These are phyloP conservation scores for Cryptomyrus ogoouensis DNA, from an alignment of 2,113 vertebrate genomes.

Conservation along the genomic window DNA sequence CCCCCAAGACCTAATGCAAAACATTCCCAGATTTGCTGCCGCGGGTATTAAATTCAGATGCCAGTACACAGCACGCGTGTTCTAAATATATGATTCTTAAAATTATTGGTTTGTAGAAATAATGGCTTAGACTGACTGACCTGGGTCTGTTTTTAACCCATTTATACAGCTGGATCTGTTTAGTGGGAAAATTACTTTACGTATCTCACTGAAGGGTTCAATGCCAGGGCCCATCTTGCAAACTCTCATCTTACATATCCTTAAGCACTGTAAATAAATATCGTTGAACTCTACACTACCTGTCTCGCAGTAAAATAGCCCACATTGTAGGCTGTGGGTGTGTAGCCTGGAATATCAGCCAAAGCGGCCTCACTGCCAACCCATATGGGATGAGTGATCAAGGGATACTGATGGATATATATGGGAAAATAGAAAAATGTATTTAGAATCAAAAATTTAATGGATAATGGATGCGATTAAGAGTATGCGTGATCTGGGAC, in stretches of 20 bases:
- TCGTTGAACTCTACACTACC: background rate
- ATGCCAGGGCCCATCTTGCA: background rate
- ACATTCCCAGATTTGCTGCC: background rate
- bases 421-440: background rate
- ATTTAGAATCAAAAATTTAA: background rate
- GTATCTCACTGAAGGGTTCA: background rate
- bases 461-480: background rate
- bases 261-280: background rate
- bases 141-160: background rate
- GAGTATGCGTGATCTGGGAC: background rate
- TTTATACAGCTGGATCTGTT: slow-evolving; percentile 6
- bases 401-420: background rate
- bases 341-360: background rate
- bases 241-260: background rate
- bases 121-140: background rate
- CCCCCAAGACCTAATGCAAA: background rate
- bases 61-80: background rate
- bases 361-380: background rate
- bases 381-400: background rate
- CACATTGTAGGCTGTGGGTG: background rate
- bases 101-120: background rate
- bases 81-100: background rate
- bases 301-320: background rate
- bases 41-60: background rate
- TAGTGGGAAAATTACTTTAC: background rate